Percentiles rank a stretch among this genome's conserved stretches.
Evolutionary conservation across 1,140 invertebrate species (phyloP).

Genomic region (Nasonia giraulti): DNA sequence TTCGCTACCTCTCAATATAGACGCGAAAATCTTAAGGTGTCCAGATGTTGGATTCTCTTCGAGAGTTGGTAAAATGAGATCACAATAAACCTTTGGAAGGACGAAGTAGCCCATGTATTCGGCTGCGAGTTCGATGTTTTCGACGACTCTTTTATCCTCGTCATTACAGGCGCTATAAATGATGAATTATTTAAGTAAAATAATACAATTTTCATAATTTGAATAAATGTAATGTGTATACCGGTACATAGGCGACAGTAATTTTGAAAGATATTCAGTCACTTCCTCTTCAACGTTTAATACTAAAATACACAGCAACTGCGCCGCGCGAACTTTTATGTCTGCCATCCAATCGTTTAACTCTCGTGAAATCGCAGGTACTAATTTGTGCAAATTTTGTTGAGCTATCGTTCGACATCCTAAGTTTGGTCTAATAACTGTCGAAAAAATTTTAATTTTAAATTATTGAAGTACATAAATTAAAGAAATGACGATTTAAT

Average conservation of each 20-base stretch:
- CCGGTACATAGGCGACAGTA: slow-evolving; percentile 77
- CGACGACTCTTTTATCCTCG: slow-evolving; percentile 77
- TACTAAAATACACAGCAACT: slow-evolving; percentile 81
- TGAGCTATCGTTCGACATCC: slow-evolving; percentile 84
- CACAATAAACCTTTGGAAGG: slow-evolving; percentile 76
- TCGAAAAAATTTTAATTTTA: too few species aligned
- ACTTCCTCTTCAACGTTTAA: slow-evolving; percentile 82
- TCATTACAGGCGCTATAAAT: slow-evolving; percentile 74
- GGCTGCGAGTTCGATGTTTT: slow-evolving; percentile 78
- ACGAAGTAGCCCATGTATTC: slow-evolving; percentile 86
- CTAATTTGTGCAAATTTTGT: slow-evolving; percentile 80
- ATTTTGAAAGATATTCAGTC: slow-evolving; percentile 80
- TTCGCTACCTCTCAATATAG: slow-evolving; percentile 71
- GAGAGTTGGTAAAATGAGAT: slow-evolving; percentile 75
- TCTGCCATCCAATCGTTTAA: slow-evolving; percentile 83
- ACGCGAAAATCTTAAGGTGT: slow-evolving; percentile 73
- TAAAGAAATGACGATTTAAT: slow-evolving; percentile 37
- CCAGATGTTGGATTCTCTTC: slow-evolving; percentile 74
- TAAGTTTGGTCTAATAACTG: slow-evolving; percentile 78
- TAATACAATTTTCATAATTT: too few species aligned
- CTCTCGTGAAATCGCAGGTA: slow-evolving; percentile 80
- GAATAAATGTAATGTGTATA: slow-evolving; percentile 45
- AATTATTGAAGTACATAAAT: background rate
- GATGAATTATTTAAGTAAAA: slow-evolving; percentile 11
- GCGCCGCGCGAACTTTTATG: slow-evolving; percentile 82